phyloP scores from a whole-genome alignment of 2,113 vertebrate species.

The Entosphenus tridentatus region DNA sequence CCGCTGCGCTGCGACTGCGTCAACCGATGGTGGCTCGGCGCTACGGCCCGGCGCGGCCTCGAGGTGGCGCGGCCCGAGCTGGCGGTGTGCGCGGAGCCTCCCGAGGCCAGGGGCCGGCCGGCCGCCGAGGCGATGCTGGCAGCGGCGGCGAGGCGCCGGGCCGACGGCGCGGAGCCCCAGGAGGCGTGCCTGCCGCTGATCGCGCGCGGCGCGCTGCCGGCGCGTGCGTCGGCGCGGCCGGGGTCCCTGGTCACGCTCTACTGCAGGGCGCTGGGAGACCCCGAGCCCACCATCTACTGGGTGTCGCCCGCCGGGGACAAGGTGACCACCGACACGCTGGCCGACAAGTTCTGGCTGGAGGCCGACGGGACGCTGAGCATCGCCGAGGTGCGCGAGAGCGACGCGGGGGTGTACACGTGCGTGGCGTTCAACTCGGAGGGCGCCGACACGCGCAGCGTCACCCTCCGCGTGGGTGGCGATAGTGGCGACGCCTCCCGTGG shows the following conservation, averaged over 20 bases:
- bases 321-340: constrained; percentile 26
- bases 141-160: constrained; percentile 43
- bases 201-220: constrained; percentile 35
- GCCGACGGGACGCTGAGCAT: constrained; percentile 32
- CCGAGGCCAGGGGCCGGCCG: constrained; percentile 44
- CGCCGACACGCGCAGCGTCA: constrained; percentile 30
- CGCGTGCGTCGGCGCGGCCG: constrained; percentile 23
- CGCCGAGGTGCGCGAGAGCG: constrained; percentile 20
- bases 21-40: constrained; percentile 63
- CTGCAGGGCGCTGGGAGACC: constrained; percentile 68
- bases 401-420: constrained; percentile 37
- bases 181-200: constrained; percentile 60
- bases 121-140: constrained; percentile 57
- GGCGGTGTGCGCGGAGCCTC: constrained; percentile 65
- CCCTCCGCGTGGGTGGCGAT: constrained; percentile 27
- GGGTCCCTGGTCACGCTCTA: constrained; percentile 37
- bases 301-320: constrained; percentile 45
- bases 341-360: constrained; percentile 25
- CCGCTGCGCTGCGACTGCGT: constrained; percentile 82
- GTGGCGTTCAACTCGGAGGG: constrained; percentile 38
- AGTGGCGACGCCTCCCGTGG: constrained; percentile 73
- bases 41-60: constrained; percentile 21
- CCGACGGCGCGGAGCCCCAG: not conserved
- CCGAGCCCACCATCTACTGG: constrained; percentile 73
- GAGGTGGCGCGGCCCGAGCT: constrained; percentile 84